Evolutionary conservation across 1,140 invertebrate genomes (phyloP), one percentile per base, ranked within the genome.

Genomic region (Listronotus bonariensis): DNA sequence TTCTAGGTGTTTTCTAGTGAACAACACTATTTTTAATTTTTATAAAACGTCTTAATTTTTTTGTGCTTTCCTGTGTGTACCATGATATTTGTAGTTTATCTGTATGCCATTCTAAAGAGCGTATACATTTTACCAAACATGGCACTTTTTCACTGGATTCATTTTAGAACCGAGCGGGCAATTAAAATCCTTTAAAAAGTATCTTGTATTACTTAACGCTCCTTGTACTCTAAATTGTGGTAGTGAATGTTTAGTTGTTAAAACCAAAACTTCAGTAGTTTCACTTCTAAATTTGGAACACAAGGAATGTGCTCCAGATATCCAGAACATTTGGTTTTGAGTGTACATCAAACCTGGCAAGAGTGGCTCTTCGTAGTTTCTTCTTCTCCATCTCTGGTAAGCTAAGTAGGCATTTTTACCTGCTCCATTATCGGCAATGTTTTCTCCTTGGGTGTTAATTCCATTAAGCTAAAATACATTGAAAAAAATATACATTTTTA

Each of bases 71-170:
- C n/a, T n/a, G n/a, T n/a, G n/a, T n/a, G n/a, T n/a, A n/a, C n/a
- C n/a, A n/a, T n/a, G n/a, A n/a, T n/a, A n/a, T n/a, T n/a, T n/a
- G n/a, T n/a, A n/a, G n/a, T n/a, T n/a, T n/a, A n/a, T n/a, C n/a
- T n/a, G n/a, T n/a, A n/a, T n/a, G n/a, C n/a, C n/a, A n/a, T n/a
- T n/a, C n/a, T n/a, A n/a, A n/a, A n/a, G n/a, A n/a, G n/a, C n/a
- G n/a, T n/a, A n/a, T n/a, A n/a, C n/a, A n/a, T n/a, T n/a, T n/a
- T 88, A 92, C 90, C 90, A 92, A n/a, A 92, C 87, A 75, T 84
- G 82, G 81, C 96, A 98, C 77, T 96, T 97, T 0, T 92, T 83
- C 12, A 77, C 72, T 1, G 95, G 93, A 79, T 97, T 97, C 93
- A 97, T 96, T 31, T 83, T 86, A 0, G 90, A 88, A 3, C 88